Evolutionary conservation across 2,888 invertebrate genomes (phyloP), one percentile per base, ranked within the genome.

Genomic region (Papilio protenor): DNA sequence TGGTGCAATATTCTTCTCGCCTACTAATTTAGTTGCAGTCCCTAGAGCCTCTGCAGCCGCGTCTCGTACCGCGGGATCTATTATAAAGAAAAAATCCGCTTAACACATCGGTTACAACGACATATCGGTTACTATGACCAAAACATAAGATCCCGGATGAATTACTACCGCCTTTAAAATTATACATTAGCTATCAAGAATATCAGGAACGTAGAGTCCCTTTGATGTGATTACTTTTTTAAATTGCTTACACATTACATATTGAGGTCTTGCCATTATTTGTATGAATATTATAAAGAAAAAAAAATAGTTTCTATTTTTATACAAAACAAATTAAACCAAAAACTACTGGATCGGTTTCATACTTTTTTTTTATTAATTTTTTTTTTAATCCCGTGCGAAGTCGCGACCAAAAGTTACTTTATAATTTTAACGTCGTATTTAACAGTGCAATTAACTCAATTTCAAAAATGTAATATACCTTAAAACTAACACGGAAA

Each of bases 1-100:
- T 0, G 98, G 97, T 70, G 96, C 95, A 78, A 99, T 96, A 59
- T 96, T 96, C 90, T 98, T 99, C 87, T 99, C 99, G 1, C 99
- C 98, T 16, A 99, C 97, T 6, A 99, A 96, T 91, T 99, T 99
- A 95, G 98, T 97, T 0, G 98, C 96, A 0, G 98, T 99, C 14
- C 99, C 99, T 21, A 99, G 91, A 0, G 99, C 99, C 88, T 98
- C 98, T 0, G 98, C 98, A 0, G 99, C 97, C 78, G 97, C 97
- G 87, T 99, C 99, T 84, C 99, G 95, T 0, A 99, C 99, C 1
- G 96, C 96, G 0, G 98, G 98, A 94, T 99, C 99, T 94, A 95
- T 87, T 90, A 2, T 33, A 27, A 0, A 77, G 57, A 70, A 57
- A 49, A 49, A 12, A 49, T 49, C 45, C 11, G 3, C 16, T 49